phyloP scores from a whole-genome alignment of 2,797 vertebrate genomes.

The Leptatherina wallacei region DNA sequence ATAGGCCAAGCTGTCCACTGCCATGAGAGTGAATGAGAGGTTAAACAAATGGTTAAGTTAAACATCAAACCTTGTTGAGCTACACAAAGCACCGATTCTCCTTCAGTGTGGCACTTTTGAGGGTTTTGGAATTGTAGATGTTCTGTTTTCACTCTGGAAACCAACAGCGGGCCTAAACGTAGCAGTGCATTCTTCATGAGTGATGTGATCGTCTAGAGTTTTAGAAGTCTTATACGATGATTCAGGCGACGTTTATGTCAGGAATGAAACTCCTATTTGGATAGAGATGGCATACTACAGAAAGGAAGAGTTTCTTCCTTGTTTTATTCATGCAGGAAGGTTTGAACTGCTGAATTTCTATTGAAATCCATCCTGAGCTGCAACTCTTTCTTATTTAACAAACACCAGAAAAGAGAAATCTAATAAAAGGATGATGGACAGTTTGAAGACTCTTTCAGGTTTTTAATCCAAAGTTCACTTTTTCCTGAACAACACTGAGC shows the following conservation, averaged over 20 bases:
- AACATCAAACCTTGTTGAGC: conserved; percentile 69
- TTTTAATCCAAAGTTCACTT: no score
- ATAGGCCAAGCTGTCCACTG: conserved; percentile 38
- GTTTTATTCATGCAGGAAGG: neutral
- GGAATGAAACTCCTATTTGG: conserved; percentile 38
- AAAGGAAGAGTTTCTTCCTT: conserved; percentile 1
- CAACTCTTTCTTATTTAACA: neutral
- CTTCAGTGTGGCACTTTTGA: conserved; percentile 15
- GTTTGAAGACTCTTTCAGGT: neutral
- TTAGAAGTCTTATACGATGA: conserved; percentile 17
- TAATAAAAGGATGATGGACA: neutral
- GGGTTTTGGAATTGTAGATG: conserved; percentile 10
- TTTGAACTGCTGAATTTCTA: neutral
- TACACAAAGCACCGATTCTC: conserved; percentile 4
- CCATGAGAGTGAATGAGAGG: conserved; percentile 33
- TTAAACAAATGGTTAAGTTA: conserved; percentile 74
- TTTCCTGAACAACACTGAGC: no score
- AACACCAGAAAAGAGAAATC: neutral
- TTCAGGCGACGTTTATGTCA: conserved; percentile 31
- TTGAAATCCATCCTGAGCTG: neutral
- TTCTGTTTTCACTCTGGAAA: conserved; percentile 9
- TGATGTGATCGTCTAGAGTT: conserved; percentile 20
- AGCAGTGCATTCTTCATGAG: conserved; percentile 22
- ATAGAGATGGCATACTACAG: conserved; percentile 11
- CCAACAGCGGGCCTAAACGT: neutral